Base-by-base conservation (phyloP, 2,113 vertebrate species). In the Gymnogyps californianus region DNA sequence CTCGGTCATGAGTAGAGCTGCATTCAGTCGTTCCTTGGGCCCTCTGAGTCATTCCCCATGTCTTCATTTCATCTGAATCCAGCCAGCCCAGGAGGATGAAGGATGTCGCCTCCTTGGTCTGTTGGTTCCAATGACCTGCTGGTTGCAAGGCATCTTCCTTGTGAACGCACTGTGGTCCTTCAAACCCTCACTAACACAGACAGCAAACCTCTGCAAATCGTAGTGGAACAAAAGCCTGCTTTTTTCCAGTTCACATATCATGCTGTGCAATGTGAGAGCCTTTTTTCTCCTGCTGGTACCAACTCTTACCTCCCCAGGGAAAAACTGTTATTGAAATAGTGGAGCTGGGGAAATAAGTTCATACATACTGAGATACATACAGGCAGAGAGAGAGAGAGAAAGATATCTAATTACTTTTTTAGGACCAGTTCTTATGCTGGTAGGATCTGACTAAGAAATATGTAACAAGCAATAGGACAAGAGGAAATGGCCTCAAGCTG, bases 141-240 rank as follows among this genome's bases (percentile, higher is more conserved):
- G 36, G 3, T 21, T 65, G 34, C 4, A 9, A 54, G 31, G 25
- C 34, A 5, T 16, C 36, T 65, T 85, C 65, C 65, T 49, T 36
- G 20, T 1, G 1, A 64, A 7, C 40, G 40, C 58, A 9, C 11
- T 1, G 0, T 3, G 21, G 52, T 91, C 61, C 54, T 84, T 54
- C 66, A 79, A 62, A 82, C 9, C 19, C 16, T 59, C 86, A 14
- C 36, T 24, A 42, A 24, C 9, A 61, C 25, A 12, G n/a, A 19
- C 16, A 61, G 36, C 42, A 87, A 58, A 93, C 13, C 14, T 54
- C 77, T 51, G 59, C 65, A 67, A 85, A 85, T 20, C 49, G 19
- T 1, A 40, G 13, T 4, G 54, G 24, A 71, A 57, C 2, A 5
- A 72, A 83, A 90, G 28, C 36, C 40, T 55, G 44, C 21, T 54